A percentile compares a stretch with the other conserved stretches of the same genome.
These are phyloP conservation scores for Sprattus sprattus DNA, from an alignment of 2,113 vertebrate species.

Conservation along the genomic window DNA sequence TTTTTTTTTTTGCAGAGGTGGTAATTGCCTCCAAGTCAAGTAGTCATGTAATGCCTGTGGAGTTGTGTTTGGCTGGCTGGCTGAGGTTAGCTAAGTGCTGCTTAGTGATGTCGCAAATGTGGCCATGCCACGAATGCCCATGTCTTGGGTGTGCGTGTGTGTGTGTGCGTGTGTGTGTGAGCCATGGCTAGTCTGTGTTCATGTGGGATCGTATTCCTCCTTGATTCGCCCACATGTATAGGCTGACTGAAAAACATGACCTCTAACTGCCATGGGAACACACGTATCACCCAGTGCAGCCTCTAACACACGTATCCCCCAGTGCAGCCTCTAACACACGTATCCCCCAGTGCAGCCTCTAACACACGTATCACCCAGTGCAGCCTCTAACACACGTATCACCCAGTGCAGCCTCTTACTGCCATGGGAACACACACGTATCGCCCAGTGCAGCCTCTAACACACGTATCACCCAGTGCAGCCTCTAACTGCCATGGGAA, in stretches of 20 bases:
- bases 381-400: too few relatives aligned
- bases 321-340: too few relatives aligned
- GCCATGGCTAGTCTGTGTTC: not conserved
- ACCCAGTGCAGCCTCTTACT: too few relatives aligned
- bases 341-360: too few relatives aligned
- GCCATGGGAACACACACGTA: too few relatives aligned
- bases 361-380: too few relatives aligned
- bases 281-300: too few relatives aligned
- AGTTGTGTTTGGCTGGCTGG: conserved; percentile 21
- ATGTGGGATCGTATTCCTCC: too few relatives aligned
- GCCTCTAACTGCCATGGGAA: not conserved
- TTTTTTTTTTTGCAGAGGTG: conserved; percentile 44
- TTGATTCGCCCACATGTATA: not conserved
- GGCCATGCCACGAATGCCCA: not conserved
- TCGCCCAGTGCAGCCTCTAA: too few relatives aligned
- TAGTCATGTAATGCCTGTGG: conserved; percentile 39
- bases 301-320: too few relatives aligned
- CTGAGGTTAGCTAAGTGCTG: conserved; percentile 29
- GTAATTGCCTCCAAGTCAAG: conserved; percentile 48
- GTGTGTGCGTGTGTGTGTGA: not conserved
- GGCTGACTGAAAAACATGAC: not conserved
- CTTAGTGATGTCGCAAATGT: not conserved
- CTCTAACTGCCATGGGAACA: not conserved
- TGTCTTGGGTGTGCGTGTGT: not conserved
- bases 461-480: too few relatives aligned